Base-by-base conservation (phyloP, 2,888 invertebrate species). In the Drosophila mimica region DNA sequence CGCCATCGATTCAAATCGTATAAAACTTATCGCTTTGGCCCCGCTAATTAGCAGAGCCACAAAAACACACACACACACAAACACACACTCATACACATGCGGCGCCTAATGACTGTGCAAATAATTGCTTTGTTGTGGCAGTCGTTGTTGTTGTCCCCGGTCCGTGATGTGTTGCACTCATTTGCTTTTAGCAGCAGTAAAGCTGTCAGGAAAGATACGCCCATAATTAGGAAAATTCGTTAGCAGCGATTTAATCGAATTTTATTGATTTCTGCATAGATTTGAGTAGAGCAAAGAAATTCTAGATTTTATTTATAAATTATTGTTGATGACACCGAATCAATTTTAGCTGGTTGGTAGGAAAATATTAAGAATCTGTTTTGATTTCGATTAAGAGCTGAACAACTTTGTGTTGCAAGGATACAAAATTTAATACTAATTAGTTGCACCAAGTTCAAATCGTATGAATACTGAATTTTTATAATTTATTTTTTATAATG, bases 101-200 rank as follows among this genome's bases (percentile, higher is more conserved):
- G 66, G 59, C 43, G 48, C 77, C 77, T 86, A 83, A 83, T 86
- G 83, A 82, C 82, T 74, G 61, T 77, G 83, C 87, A 73, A 83
- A 83, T 83, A 83, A 83, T 85, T 81, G 79, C 75, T 85, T 81
- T 88, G 79, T 81, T 80, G 76, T 79, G 77, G 74, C 73, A 60
- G 64, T 49, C 61, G 40, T 31, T 59, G 70, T 43, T 54, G 63
- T 76, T 67, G 49, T 74, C 40, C 46, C 65, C 66, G 66, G 48
- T 63, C 60, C 8, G 46, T 48, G 60, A 46, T 54, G 65, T 52
- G 38, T 30, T 49, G 76, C 61, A 64, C 61, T 48, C 59, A 54
- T 53, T 61, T 51, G 15, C 36, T 25, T 36, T 61, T 30, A 28
- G 38, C 36, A 15, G 33, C 36, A 36, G 11, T 46, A 8, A 33